Conservation (phyloP, 2,113 vertebrate species). For the Etheostoma cragini region DNA sequence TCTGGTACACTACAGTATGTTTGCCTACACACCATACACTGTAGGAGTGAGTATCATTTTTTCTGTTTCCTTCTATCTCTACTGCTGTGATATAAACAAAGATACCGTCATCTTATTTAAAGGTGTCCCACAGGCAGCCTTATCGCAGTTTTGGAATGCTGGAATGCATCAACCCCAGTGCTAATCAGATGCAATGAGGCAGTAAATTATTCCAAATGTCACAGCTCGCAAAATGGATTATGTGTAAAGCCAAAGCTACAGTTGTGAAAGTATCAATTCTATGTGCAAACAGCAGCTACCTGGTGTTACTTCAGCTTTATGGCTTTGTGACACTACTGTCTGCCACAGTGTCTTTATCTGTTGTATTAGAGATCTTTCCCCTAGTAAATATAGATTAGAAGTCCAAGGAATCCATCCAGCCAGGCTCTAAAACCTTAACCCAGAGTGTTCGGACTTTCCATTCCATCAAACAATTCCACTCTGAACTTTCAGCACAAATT, state of each 20-base stretch:
- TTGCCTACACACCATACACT: constrained; percentile 14
- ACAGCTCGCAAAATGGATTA: constrained; percentile 45
- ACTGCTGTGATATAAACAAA: constrained; percentile 54
- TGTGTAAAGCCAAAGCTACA: constrained; percentile 14
- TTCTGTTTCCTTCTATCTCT: constrained; percentile 21
- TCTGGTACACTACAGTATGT: constrained; percentile 10
- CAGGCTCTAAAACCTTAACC: neutral
- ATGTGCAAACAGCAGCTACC: constrained; percentile 12
- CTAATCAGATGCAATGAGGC: constrained; percentile 65
- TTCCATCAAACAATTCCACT: too few relatives aligned
- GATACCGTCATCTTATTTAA: constrained; percentile 60
- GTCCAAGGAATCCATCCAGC: neutral
- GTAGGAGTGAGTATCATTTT: constrained; percentile 5
- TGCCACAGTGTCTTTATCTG: neutral
- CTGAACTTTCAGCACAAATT: too few relatives aligned
- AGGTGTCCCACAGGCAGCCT: constrained; percentile 33
- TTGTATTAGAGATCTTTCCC: neutral
- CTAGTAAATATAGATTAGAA: neutral
- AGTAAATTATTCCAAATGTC: constrained; percentile 65
- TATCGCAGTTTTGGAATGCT: constrained; percentile 45
- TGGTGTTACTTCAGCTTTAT: constrained; percentile 21
- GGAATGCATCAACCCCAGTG: constrained; percentile 43
- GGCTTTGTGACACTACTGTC: constrained; percentile 11
- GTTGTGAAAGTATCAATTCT: constrained; percentile 21
- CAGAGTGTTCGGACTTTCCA: too few relatives aligned